Conservation (phyloP, 2,113 vertebrate species). For the Puma concolor region DNA sequence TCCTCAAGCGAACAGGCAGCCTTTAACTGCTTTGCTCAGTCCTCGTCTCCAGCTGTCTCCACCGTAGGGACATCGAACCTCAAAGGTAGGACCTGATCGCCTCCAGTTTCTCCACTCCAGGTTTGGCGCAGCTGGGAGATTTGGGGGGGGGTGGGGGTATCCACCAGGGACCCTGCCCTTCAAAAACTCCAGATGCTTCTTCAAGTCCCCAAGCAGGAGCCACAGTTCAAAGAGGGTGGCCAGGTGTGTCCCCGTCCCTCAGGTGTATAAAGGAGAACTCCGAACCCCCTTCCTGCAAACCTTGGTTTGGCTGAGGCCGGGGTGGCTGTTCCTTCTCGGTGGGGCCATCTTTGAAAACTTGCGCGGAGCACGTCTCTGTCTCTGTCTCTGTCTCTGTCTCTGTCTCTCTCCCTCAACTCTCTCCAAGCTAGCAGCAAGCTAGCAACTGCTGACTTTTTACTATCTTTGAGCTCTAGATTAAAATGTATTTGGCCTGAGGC, state of each 20-base stretch:
- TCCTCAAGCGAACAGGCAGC: conserved; percentile 96
- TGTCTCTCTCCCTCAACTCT: too few relatives aligned
- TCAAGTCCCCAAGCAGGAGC: conserved; percentile 31
- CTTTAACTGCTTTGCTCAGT: conserved; percentile 95
- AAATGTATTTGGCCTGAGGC: neutral
- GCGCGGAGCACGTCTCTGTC: too few relatives aligned
- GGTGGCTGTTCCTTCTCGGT: neutral
- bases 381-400: too few relatives aligned
- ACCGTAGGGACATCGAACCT: conserved; percentile 93
- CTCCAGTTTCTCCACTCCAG: neutral
- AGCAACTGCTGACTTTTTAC: neutral
- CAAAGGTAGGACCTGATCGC: conserved; percentile 89
- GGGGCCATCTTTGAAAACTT: neutral
- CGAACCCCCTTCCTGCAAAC: neutral
- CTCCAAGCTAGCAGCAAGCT: neutral
- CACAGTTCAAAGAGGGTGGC: conserved; percentile 57
- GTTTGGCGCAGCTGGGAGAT: neutral
- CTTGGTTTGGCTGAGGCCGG: neutral
- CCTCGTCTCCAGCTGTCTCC: conserved; percentile 92
- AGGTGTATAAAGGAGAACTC: neutral
- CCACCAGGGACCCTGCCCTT: neutral
- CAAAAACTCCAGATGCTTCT: neutral
- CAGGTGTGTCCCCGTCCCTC: neutral
- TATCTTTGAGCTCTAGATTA: neutral
- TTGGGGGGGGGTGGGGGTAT: neutral